phyloP scores from a whole-genome alignment of 2,113 vertebrate genomes.

The Rafetus swinhoei region DNA sequence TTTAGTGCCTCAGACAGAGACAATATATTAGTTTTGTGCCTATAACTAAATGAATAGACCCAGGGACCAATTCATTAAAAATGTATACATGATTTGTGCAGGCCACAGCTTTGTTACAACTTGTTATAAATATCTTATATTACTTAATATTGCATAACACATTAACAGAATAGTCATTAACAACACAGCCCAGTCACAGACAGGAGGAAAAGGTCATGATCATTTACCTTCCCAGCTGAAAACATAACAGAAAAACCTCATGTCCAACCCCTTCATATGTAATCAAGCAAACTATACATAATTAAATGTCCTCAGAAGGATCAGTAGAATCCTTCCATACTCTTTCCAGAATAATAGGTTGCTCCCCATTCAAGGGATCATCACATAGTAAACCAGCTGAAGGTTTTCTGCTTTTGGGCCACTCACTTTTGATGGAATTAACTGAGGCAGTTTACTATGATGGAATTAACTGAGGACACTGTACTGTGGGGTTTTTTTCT shows the following conservation, averaged over 20 bases:
- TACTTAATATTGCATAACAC: constrained; percentile 68
- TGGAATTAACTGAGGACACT: neutral
- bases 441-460: neutral
- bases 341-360: neutral
- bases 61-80: constrained; percentile 62
- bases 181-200: constrained; percentile 46
- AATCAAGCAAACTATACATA: constrained; percentile 70
- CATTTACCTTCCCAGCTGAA: constrained; percentile 64
- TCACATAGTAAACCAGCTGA: neutral
- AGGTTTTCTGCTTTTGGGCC: neutral
- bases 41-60: constrained; percentile 60
- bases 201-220: constrained; percentile 58
- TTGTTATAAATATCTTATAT: constrained; percentile 71
- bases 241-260: constrained; percentile 58
- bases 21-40: constrained; percentile 40
- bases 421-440: neutral
- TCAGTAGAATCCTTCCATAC: constrained; percentile 49
- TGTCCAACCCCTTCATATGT: constrained; percentile 62
- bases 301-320: constrained; percentile 54
- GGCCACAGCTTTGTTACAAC: constrained; percentile 58
- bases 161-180: constrained; percentile 65
- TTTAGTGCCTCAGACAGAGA: constrained; percentile 23
- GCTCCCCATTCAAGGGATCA: neutral
- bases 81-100: constrained; percentile 66
- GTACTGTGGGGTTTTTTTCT: neutral